Base-by-base conservation (phyloP, 23 tunicate species). In the Diplosoma virens region DNA sequence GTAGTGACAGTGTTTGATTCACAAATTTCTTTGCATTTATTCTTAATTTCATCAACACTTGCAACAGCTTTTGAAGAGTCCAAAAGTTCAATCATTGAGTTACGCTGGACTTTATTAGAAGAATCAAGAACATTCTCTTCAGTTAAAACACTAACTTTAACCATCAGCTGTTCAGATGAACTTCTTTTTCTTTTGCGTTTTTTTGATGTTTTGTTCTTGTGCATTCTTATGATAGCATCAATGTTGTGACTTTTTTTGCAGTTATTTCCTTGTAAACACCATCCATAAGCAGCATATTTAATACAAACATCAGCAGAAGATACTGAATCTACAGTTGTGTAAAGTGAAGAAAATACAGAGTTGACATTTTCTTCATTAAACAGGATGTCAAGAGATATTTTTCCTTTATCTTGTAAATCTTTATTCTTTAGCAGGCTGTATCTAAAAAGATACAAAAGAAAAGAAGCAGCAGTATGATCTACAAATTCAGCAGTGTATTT, bases 181-280 rank as follows among this genome's bases (percentile, higher is more conserved):
- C 25, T 68, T 21, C 30, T 3, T 34, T 72, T 47, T 9, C 47
- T 64, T 47, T 63, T 74, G 20, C 81, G 71, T 48, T 82, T 82
- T 33, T 67, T 78, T 5, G 30, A 20, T 73, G 41, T 73, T 46
- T 59, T 59, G 0, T 22, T 28, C 46, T 30, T 63, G 81, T 82
- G 87, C 14, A 48, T 11, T 20, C 33, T 22, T 3, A 87, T 66
- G 33, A 87, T 81, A 4, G 54, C 86, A 76, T 66, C 71, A 47
- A 81, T 81, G 32, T 87, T 56, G 67, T 87, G 94, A 30, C 79
- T 81, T 25, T 73, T 73, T 20, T 76, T 31, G 76, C 94, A 87
- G 1, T 53, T 2, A 17, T 33, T 23, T 27, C 80, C 79, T 16
- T 55, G 36, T 0, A 35, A 16, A 60, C 94, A 87, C 83, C 85